Evolutionary conservation across 2,888 invertebrate species (phyloP), one percentile per base, ranked within the genome.

Genomic region (Platycnemis pennipes): DNA sequence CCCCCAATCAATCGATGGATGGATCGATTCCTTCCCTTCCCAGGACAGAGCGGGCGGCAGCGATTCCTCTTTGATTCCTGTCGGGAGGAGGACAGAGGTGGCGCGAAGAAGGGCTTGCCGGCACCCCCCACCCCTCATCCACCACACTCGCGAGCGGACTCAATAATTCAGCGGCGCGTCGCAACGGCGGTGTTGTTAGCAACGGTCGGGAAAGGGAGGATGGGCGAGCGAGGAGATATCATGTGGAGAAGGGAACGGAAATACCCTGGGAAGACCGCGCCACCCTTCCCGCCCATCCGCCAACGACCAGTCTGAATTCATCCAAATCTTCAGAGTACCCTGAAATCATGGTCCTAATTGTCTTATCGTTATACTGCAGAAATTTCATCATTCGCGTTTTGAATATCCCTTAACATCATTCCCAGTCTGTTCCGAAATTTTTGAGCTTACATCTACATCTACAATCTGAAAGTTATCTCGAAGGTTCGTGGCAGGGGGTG

Each of bases 181-280:
- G 91, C 91, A 63, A 91, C 91, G 63, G 91, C 45, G 42, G 91
- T 91, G 91, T 91, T 91, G 91, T 91, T 91, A 91, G 91, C 91
- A 91, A 91, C 91, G 91, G 89, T n/a, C 63, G 63, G 2, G 53
- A 45, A 26, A 44, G 26, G 56, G 91, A n/a, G 91, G 26, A 8
- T 3, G 91, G n/a, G 42, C 44, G 46, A n/a, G 37, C 37, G 11
- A 3, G 37, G n/a, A n/a, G n/a, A n/a, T n/a, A n/a, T n/a, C n/a
- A n/a, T n/a, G 8, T 16, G 56, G 56, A 56, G 56, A 22, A 5
- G 56, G 56, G 56, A 56, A 56, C 26, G 22, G 26, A 26, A 63
- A 63, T 26, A 22, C 0, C 19, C 19, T 4, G n/a, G 63, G 0
- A 22, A 3, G 2, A 22, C 26, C 5, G 5, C 26, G 31, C 77